A percentile compares a stretch with the other conserved stretches of the same genome.
phyloP scores from a whole-genome alignment of 2,888 invertebrate species.

The Polyploca ridens region DNA sequence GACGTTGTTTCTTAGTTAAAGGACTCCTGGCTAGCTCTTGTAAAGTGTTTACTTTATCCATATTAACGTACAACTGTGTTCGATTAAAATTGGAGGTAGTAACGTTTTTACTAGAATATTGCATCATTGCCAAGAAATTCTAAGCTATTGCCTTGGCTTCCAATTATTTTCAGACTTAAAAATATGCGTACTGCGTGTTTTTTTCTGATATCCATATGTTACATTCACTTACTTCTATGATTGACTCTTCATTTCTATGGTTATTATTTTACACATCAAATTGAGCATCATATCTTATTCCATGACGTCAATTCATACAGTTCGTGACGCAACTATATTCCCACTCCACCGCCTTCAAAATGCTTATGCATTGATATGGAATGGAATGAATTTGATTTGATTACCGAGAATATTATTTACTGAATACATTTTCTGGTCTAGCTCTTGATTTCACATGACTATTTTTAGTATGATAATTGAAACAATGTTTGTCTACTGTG shows the following conservation, averaged over 20 bases:
- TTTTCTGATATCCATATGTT: not conserved
- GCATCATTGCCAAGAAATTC: conserved; percentile 16
- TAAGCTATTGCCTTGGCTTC: conserved; percentile 1
- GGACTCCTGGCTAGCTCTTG: not conserved
- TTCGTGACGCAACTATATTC: not conserved
- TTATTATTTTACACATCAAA: too few relatives aligned
- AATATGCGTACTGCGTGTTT: not conserved
- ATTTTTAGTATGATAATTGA: not conserved
- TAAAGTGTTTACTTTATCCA: not conserved
- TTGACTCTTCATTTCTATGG: too few relatives aligned
- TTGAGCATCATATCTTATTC: not conserved
- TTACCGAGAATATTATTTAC: not conserved
- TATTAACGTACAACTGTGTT: not conserved
- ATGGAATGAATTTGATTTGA: not conserved
- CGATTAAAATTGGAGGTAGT: not conserved
- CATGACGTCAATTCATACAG: not conserved
- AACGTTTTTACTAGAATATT: not conserved
- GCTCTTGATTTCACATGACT: not conserved
- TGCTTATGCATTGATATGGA: conserved; percentile 1
- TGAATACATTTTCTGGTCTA: not conserved
- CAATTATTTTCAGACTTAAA: not conserved
- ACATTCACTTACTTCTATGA: too few relatives aligned
- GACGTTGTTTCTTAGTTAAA: conserved; percentile 14
- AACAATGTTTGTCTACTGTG: conserved; percentile 8
- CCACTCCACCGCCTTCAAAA: not conserved